Evolutionary conservation across 2,797 vertebrate genomes (phyloP), one percentile per base, ranked within the genome.

Genomic region (Todus mexicanus): DNA sequence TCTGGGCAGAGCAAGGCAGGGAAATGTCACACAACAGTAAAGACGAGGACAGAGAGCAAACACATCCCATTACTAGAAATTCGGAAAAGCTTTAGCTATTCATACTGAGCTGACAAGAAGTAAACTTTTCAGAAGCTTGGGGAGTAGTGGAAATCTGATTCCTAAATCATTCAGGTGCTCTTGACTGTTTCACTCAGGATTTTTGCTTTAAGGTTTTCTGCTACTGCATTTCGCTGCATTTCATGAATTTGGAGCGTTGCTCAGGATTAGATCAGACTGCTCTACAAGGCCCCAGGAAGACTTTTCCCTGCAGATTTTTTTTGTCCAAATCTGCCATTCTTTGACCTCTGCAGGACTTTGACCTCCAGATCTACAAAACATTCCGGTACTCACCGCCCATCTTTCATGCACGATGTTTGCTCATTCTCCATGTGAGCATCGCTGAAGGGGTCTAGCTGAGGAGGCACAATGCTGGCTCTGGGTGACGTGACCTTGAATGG

Each of bases 381-480:
- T 81, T 74, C 54, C 50, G n/a, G 43, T 38, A 26, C 42, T 89
- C n/a, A 22, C 25, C 0, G 10, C 19, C 31, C 0, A 0, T n/a
- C 47, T 85, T 91, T 84, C 50, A 43, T 33, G 48, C 6, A 0
- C 0, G 2, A 42, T 2, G 1, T 87, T 84, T 51, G 29, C 54
- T 85, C 23, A 3, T 75, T 91, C 54, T 66, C 66, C 0, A 0
- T 2, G 1, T 4, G 60, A 0, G 0, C 27, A 66, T 61, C 1
- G 5, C 59, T 45, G 61, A 40, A 72, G 63, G 23, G 17, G 27
- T 59, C 76, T 85, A 31, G 43, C 89, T 56, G 87, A 91, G 54
- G 64, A 84, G 80, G 47, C 50, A 48, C 61, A 50, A n/a, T 23
- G 19, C 23, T 47, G 69, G 42, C 61, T 48, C 4, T 37, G 63